These are phyloP conservation scores for Nanger granti DNA, from an alignment of 2,113 vertebrate genomes.

Conservation along the genomic window DNA sequence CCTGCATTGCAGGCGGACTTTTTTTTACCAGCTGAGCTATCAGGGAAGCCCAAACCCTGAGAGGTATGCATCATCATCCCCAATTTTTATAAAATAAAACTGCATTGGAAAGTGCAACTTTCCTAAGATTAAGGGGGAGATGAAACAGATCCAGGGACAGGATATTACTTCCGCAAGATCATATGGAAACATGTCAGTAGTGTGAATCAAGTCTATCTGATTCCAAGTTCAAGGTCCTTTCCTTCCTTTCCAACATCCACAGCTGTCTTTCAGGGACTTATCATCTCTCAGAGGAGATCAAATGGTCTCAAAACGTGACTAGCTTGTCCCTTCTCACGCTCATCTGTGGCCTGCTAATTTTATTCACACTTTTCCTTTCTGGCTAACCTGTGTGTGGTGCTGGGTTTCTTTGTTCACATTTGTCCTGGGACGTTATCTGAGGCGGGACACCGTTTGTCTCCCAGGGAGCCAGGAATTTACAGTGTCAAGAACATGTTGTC, in stretches of 20 bases:
- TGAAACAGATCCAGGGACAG: not conserved
- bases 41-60: not conserved
- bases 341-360: not conserved
- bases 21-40: not conserved
- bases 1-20: fast-evolving
- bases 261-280: not conserved
- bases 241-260: not conserved
- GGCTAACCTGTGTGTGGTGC: not conserved
- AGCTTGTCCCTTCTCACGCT: not conserved
- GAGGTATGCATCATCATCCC: not conserved
- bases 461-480: not conserved
- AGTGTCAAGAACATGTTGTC: not conserved
- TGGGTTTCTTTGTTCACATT: not conserved
- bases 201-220: not conserved
- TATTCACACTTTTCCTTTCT: not conserved
- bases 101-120: not conserved
- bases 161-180: not conserved
- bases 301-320: not conserved
- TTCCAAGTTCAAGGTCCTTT: not conserved
- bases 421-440: not conserved
- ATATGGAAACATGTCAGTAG: not conserved
- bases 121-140: not conserved
- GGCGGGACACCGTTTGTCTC: not conserved
- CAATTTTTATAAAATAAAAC: not conserved
- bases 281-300: not conserved